Percentiles rank a stretch among this genome's conserved stretches.
These are phyloP conservation scores for Nematostella vectensis DNA, from an alignment of 92 coral and sea anemone species.

Conservation along the genomic window DNA sequence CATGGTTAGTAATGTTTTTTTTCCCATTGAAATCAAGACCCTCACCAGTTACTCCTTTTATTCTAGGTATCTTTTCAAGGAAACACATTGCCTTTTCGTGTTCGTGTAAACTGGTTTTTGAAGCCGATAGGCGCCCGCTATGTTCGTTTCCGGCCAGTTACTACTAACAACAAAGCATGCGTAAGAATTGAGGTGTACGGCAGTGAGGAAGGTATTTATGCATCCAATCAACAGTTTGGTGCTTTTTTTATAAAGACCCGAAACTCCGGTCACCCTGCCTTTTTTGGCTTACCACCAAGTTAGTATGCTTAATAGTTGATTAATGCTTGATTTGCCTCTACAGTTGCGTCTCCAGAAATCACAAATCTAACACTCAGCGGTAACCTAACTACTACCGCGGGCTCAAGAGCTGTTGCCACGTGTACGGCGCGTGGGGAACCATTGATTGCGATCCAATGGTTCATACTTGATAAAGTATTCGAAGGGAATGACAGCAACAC, in stretches of 20 bases:
- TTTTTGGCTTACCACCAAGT: too few species aligned
- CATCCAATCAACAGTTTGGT: too few species aligned
- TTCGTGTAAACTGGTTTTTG: slow-evolving; percentile 11
- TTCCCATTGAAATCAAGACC: slow-evolving; percentile 2
- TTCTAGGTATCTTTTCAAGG: slow-evolving; percentile 5
- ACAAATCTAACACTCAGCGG: background rate
- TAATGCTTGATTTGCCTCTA: background rate
- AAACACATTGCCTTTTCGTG: slow-evolving; percentile 1
- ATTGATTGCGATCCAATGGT: background rate
- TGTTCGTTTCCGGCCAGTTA: slow-evolving; percentile 5
- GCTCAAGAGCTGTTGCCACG: background rate
- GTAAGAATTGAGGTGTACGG: slow-evolving; percentile 19
- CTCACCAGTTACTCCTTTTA: too few species aligned
- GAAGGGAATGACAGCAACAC: background rate
- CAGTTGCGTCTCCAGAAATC: slow-evolving; percentile 10
- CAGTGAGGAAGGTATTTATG: slow-evolving; percentile 12
- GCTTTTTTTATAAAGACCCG: too few species aligned
- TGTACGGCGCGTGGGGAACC: slow-evolving; percentile 3
- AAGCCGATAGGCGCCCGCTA: slow-evolving; percentile 10
- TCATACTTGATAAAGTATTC: background rate
- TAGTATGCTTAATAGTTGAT: too few species aligned
- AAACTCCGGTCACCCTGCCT: too few species aligned
- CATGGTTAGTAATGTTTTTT: too few species aligned
- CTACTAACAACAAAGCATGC: slow-evolving; percentile 6
- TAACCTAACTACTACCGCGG: background rate